Conservation (phyloP, 2,113 vertebrate genomes). For the Tympanuchus pallidicinctus region DNA sequence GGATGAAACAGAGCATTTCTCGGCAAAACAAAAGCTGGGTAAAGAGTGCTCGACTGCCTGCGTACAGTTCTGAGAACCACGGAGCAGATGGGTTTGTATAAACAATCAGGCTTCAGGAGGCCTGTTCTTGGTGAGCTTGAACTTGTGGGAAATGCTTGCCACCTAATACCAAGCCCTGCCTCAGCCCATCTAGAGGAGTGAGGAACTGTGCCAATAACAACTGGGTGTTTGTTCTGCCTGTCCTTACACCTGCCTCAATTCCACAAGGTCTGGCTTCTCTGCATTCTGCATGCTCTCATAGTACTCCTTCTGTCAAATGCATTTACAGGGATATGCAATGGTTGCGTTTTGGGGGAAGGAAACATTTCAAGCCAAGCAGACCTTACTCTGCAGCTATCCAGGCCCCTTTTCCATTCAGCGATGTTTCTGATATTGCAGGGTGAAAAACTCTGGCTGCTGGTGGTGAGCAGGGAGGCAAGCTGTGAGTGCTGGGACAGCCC, state of each 20-base stretch:
- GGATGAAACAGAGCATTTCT: background rate
- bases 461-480: background rate
- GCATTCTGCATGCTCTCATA: constrained; percentile 9
- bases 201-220: background rate
- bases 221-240: background rate
- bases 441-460: background rate
- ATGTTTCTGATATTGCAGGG: background rate
- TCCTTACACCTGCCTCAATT: background rate
- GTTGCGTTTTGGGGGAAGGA: background rate
- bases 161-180: background rate
- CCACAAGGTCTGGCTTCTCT: background rate
- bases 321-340: background rate
- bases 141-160: background rate
- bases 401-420: background rate
- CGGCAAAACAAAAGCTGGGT: background rate
- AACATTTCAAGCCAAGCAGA: background rate
- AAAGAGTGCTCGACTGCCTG: background rate
- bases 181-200: background rate
- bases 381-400: background rate
- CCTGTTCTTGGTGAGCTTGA: background rate
- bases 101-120: background rate
- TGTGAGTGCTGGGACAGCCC: rapidly evolving
- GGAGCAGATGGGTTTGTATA: background rate
- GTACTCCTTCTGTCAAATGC: background rate
- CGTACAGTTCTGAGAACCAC: background rate